Conservation (phyloP, 2,797 vertebrate species). For the Pachyuromys duprasi region DNA sequence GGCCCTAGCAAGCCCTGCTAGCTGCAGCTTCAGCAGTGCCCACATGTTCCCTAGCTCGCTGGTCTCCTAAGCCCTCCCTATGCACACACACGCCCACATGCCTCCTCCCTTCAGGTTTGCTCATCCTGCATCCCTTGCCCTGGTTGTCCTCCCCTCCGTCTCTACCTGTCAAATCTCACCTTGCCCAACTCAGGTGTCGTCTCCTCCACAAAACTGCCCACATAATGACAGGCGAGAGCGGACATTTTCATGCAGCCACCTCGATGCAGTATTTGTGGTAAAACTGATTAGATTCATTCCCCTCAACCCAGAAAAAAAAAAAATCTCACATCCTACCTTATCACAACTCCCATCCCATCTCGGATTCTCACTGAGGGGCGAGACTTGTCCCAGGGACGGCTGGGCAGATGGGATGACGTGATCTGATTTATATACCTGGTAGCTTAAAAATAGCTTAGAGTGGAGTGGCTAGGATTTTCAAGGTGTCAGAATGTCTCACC, state of each 20-base stretch:
- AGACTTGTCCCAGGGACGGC: neutral
- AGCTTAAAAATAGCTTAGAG: neutral
- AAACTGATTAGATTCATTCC: neutral
- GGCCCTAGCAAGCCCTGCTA: neutral
- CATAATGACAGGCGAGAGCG: neutral
- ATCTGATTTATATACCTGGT: neutral
- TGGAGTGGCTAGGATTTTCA: neutral
- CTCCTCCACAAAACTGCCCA: conserved; percentile 45
- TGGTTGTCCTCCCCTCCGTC: neutral
- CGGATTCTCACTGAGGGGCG: neutral
- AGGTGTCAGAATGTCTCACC: neutral
- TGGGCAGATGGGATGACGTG: neutral
- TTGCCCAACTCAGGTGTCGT: conserved; percentile 8
- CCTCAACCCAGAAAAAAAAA: neutral
- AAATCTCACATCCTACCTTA: neutral
- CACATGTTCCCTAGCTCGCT: neutral
- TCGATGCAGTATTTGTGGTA: neutral
- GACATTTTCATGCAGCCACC: neutral
- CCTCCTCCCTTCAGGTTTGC: neutral
- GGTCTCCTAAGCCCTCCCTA: neutral
- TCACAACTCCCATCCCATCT: neutral
- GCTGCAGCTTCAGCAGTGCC: neutral
- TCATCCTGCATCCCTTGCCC: neutral
- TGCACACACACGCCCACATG: neutral
- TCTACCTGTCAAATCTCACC: conserved; percentile 45